Evolutionary conservation across 1,140 invertebrate genomes (phyloP), one percentile per base, ranked within the genome.

Genomic region (Drosophila arizonae): DNA sequence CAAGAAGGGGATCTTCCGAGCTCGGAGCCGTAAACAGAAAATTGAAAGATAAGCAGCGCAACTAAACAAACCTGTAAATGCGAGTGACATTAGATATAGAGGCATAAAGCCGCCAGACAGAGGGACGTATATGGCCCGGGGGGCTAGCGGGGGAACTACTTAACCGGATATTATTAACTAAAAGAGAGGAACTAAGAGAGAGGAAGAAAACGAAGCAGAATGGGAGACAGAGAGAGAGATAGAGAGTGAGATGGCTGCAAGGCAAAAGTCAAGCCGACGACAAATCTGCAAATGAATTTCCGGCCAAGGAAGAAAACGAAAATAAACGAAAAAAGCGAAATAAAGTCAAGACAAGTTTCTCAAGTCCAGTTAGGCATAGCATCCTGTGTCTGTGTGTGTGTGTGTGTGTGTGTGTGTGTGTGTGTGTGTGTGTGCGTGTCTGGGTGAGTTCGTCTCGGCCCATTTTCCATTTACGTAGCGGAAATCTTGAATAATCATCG

Each of bases 241-340:
- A 21, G 50, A 2, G 3, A 15, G n/a, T n/a, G 10, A n/a, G n/a
- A 45, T 11, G 45, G 33, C 26, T 50, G 48, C 41, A 26, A 43
- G 41, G 46, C 46, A 64, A 43, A 45, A 50, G 26, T 50, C 24
- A 55, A 45, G 45, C 46, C 33, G 63, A 33, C 51, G 36, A 36
- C 68, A 17, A 57, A 63, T 48, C 24, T 63, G 58, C 54, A 70
- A 69, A 76, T 67, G 68, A 76, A 76, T 76, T 76, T 76, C 73
- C 73, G 69, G 51, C 52, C 46, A 62, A 72, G 57, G 50, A n/a
- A 64, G 21, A 39, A 8, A 39, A 39, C 2, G 1, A 39, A 39
- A 57, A 41, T n/a, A 55, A 33, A 13, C 3, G 55, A 46, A 54
- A 13, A 43, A 48, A 58, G 17, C 28, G 46, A 39, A 48, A 28